Conservation (phyloP, 2,797 vertebrate species). For the Enteromius viviparus region DNA sequence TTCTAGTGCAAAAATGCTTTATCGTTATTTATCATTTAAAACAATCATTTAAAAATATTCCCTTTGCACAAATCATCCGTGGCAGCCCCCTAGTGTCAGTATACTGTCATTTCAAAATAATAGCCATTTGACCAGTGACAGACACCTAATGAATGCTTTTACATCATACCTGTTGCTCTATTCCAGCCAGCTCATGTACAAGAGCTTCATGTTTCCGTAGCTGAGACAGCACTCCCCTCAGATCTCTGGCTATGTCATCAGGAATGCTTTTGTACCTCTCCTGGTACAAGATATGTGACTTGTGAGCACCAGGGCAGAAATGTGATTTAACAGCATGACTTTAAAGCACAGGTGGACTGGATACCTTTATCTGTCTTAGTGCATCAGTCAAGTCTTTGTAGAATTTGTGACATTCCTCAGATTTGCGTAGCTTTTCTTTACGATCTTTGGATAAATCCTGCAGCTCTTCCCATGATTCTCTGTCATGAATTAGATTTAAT, state of each 20-base stretch:
- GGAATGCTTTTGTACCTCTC: conserved; percentile 85
- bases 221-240: conserved; percentile 80
- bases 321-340: background rate
- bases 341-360: background rate
- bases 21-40: background rate
- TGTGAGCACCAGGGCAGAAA: background rate
- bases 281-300: conserved; percentile 64
- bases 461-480: conserved; percentile 83
- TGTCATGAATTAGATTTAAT: conserved; percentile 60
- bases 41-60: background rate
- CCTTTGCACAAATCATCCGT: background rate
- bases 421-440: conserved; percentile 73
- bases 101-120: background rate
- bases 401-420: conserved; percentile 77
- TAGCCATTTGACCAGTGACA: background rate
- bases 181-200: conserved; percentile 78
- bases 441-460: conserved; percentile 71
- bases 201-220: conserved; percentile 82
- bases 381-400: conserved; percentile 83
- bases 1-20: background rate
- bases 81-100: background rate
- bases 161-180: conserved; percentile 80
- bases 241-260: conserved; percentile 82
- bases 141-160: background rate
- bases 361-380: conserved; percentile 82